Conservation (phyloP, 35 echinoderm and acorn worm genomes). For the Apostichopus parvimensis region DNA sequence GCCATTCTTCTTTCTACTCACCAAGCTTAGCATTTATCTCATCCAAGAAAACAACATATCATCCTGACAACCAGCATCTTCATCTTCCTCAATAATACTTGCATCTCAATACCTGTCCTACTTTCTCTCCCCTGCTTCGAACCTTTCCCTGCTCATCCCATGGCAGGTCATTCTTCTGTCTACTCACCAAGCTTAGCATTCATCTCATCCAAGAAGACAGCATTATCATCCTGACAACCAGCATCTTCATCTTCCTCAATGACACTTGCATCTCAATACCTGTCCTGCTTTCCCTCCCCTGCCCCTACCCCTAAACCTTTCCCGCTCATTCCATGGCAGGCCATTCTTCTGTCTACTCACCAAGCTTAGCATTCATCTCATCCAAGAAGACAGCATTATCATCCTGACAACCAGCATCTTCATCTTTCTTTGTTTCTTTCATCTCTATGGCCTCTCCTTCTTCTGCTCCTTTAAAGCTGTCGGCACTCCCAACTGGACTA, state of each 20-base stretch:
- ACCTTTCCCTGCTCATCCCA: too few relatives aligned
- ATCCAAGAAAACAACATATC: not conserved
- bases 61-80: too few relatives aligned
- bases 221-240: slow-evolving; percentile 1
- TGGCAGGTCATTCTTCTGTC: too few relatives aligned
- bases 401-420: not conserved
- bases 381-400: slow-evolving; percentile 26
- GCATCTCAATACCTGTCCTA: too few relatives aligned
- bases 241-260: not conserved
- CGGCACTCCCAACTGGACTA: not conserved
- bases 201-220: slow-evolving; percentile 22
- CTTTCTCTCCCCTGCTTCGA: too few relatives aligned
- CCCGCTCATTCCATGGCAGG: too few relatives aligned
- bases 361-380: slow-evolving; percentile 33
- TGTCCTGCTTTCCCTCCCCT: not conserved
- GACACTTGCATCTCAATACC: slow-evolving; percentile 11
- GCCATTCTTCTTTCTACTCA: too few relatives aligned
- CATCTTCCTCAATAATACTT: too few relatives aligned
- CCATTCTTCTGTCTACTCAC: not conserved
- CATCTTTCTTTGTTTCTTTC: not conserved
- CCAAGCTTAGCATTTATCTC: too few relatives aligned
- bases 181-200: slow-evolving; percentile 43
- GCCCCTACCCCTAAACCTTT: too few relatives aligned
- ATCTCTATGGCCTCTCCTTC: slow-evolving; percentile 11
- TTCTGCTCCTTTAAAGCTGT: not conserved